Conservation (phyloP, 2,888 invertebrate species). For the Ditylenchus weischeri region DNA sequence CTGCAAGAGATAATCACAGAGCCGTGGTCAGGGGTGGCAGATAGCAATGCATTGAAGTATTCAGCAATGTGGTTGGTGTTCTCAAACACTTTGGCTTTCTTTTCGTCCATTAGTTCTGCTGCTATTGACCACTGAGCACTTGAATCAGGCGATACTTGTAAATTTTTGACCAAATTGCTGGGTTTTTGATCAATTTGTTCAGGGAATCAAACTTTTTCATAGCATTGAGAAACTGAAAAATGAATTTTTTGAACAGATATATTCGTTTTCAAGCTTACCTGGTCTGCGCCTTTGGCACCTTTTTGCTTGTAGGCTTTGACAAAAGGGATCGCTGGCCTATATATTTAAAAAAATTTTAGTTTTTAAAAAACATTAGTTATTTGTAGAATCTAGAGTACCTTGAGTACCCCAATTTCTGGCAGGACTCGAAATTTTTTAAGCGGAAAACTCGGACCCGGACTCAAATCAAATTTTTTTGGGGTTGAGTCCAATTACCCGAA, state of each 20-base stretch:
- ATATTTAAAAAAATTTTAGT: neutral
- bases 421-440: too few relatives aligned
- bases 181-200: too few relatives aligned
- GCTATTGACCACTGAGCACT: neutral
- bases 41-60: neutral
- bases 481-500: too few relatives aligned
- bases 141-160: too few relatives aligned
- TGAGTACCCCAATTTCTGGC: too few relatives aligned
- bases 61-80: neutral
- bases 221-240: slow-evolving; percentile 37
- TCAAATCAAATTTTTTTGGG: too few relatives aligned
- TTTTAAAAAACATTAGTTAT: neutral
- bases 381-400: too few relatives aligned
- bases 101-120: neutral
- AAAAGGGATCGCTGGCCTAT: slow-evolving; percentile 26
- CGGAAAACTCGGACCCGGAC: too few relatives aligned
- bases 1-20: neutral
- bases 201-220: slow-evolving; percentile 22
- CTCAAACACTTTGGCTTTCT: neutral
- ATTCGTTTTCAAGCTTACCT: neutral
- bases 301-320: slow-evolving; percentile 26
- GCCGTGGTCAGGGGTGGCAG: neutral
- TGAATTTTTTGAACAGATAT: neutral
- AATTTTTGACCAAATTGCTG: too few relatives aligned
- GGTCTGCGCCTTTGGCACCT: slow-evolving; percentile 17